A percentile compares a stretch with the other conserved stretches of the same genome.
Evolutionary conservation across 64 coral and sea anemone species (phyloP).

Genomic region (Anthopleura sola): DNA sequence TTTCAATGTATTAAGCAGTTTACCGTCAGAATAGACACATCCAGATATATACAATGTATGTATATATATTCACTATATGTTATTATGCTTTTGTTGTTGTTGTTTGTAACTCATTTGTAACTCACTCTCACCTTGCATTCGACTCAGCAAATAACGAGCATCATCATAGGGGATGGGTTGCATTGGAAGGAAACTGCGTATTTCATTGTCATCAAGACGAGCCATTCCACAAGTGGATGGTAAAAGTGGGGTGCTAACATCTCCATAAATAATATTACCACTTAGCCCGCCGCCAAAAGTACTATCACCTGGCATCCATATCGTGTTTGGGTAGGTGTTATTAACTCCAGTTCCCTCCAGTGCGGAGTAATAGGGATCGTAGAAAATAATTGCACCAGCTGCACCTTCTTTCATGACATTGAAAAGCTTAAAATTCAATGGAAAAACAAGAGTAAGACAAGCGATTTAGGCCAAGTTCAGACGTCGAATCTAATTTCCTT

Average conservation of each 20-base stretch:
- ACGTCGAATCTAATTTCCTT: too few relatives aligned
- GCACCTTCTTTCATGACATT: background rate
- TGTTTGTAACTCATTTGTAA: too few relatives aligned
- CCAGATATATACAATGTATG: too few relatives aligned
- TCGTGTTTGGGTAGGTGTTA: slow-evolving; percentile 41
- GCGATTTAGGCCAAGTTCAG: too few relatives aligned
- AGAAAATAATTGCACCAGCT: slow-evolving; percentile 26
- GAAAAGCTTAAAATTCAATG: too few relatives aligned
- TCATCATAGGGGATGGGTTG: slow-evolving; percentile 51
- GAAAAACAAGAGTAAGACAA: too few relatives aligned
- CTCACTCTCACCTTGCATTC: slow-evolving; percentile 35
- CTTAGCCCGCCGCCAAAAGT: too few relatives aligned
- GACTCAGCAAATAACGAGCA: slow-evolving; percentile 15
- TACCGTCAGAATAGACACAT: too few relatives aligned
- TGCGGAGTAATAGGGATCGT: slow-evolving; percentile 20
- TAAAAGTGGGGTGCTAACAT: slow-evolving; percentile 10
- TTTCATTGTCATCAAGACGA: background rate
- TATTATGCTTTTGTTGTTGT: too few relatives aligned
- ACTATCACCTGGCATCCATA: slow-evolving; percentile 36
- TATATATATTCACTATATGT: too few relatives aligned
- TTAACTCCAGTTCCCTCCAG: slow-evolving; percentile 14
- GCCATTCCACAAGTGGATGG: slow-evolving; percentile 50
- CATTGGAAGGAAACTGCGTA: background rate
- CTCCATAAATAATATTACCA: slow-evolving; percentile 2
- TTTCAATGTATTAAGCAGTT: too few relatives aligned